Base-by-base conservation (phyloP, 2,888 invertebrate species). In the Thymelicus acteon region DNA sequence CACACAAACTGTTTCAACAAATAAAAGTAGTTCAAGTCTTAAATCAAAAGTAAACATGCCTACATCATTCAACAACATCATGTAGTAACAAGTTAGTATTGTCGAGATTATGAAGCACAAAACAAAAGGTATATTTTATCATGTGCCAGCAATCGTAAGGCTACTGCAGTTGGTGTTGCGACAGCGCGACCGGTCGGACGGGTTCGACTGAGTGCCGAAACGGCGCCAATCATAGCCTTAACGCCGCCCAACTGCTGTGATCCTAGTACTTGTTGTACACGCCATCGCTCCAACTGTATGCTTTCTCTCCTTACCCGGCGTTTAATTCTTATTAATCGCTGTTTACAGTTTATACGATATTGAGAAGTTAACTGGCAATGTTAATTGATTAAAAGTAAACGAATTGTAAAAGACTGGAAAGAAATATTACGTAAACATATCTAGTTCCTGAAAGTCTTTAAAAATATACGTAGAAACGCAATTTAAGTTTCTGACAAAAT, bases 101-200 rank as follows among this genome's bases (percentile, higher is more conserved):
- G 61, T 73, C 74, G 75, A 73, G 75, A 77, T 76, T 73, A 75
- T 74, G 79, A 84, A 84, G 79, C 61, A 84, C 82, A 81, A 82
- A 83, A 64, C 63, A 84, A 85, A 82, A 84, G 85, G 82, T 80
- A 84, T 84, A 84, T 85, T 87, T 89, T 90, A 91, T 88, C 86
- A 85, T 85, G 84, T 82, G 78, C 82, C 85, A 85, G 90, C 89
- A 88, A 87, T 89, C 89, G 87, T 87, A 84, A 85, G 82, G 90
- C 92, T 92, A 91, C 93, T 89, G 92, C n/a, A n/a, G n/a, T 90
- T 44, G 40, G 40, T 8, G 40, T 40, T 88, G 87, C 86, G 82
- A 81, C 79, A 77, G 75, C 75, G 74, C 74, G 86, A 92, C 92
- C 91, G 91, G 92, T 93, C 84, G 78, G 78, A 82, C 87, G 79